Evolutionary conservation across 2,888 invertebrate species (phyloP), one percentile per base, ranked within the genome.

Genomic region (Portevinia maculata): DNA sequence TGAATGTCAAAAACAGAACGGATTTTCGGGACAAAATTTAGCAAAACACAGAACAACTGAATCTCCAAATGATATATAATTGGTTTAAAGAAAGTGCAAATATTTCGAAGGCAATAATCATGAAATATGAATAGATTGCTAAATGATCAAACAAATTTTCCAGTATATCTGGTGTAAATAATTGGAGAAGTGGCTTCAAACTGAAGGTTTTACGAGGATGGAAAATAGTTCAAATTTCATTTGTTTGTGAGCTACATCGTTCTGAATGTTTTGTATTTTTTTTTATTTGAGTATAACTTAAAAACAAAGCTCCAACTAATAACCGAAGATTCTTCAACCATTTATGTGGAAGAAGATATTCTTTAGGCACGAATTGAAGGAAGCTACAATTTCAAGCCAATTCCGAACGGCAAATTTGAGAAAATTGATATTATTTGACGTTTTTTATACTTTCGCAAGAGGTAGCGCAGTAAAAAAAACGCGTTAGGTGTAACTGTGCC

Each of bases 1-100:
- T 28, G 13, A 48, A 17, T 83, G 83, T 24, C 60, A 78, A 7
- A 65, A 60, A 76, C 71, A 1, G 28, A 48, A 5, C 71, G 78
- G 48, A 8, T 21, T 37, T n/a, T 32, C 60, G 0, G 83, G 83
- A 1, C 83, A 83, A 44, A 81, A 81, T 48, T 3, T 81, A 15
- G 76, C 76, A 8, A 50, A 6, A 24, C 28, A 46, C 8, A 9
- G 13, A 5, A 79, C 64, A 8, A 52, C 48, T 30, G 52, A 52
- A 4, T 1, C 21, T 17, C 15, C 69, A 0, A n/a, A 44, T 57
- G 2, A 48, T 60, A 6, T 28, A 9, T 0, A 41, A 24, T 15
- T 81, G 81, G 81, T 71, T 39, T 30, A 21, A 37, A 1, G 81
- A 81, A 53, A 37, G 34, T 21, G 5, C 17, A 0, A 28, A 71